Conservation (phyloP, 2,113 vertebrate genomes). For the Sprattus sprattus region DNA sequence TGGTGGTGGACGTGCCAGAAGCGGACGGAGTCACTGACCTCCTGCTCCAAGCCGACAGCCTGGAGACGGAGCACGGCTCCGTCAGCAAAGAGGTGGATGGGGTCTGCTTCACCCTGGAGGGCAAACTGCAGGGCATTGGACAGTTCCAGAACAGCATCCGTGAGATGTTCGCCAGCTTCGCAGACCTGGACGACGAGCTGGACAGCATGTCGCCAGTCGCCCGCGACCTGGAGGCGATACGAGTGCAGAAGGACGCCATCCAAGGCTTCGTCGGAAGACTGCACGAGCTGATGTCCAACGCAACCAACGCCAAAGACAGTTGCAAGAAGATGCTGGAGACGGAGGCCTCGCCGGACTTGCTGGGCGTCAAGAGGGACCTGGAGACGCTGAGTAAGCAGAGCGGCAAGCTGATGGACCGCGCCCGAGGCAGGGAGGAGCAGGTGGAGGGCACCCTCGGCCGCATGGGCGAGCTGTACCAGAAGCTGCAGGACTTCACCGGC, state of each 20-base stretch:
- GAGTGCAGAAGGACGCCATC: slow-evolving; percentile 78
- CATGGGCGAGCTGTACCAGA: slow-evolving; percentile 80
- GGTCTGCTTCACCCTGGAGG: slow-evolving; percentile 82
- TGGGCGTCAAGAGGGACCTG: slow-evolving; percentile 89
- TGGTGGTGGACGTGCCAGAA: slow-evolving; percentile 82
- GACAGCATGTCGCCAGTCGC: slow-evolving; percentile 89
- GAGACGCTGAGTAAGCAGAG: slow-evolving; percentile 93
- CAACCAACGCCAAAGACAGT: slow-evolving; percentile 80
- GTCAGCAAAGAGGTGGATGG: slow-evolving; percentile 81
- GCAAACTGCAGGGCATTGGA: slow-evolving; percentile 92
- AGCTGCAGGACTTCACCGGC: slow-evolving; percentile 72
- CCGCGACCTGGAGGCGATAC: slow-evolving; percentile 74
- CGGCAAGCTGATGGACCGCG: slow-evolving; percentile 88
- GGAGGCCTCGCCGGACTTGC: slow-evolving; percentile 87
- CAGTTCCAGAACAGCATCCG: slow-evolving; percentile 94
- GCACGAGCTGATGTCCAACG: slow-evolving; percentile 80
- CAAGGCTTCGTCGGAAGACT: slow-evolving; percentile 82
- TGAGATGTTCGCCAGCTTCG: slow-evolving; percentile 91
- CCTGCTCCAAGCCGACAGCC: slow-evolving; percentile 78
- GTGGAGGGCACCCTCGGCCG: slow-evolving; percentile 75
- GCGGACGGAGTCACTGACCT: slow-evolving; percentile 83
- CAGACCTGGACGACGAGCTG: slow-evolving; percentile 94
- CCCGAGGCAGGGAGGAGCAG: slow-evolving; percentile 79
- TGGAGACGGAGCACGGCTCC: slow-evolving; percentile 76
- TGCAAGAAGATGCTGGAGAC: slow-evolving; percentile 89